phyloP scores from a whole-genome alignment of 2,113 vertebrate species.

The Anoura caudifer region DNA sequence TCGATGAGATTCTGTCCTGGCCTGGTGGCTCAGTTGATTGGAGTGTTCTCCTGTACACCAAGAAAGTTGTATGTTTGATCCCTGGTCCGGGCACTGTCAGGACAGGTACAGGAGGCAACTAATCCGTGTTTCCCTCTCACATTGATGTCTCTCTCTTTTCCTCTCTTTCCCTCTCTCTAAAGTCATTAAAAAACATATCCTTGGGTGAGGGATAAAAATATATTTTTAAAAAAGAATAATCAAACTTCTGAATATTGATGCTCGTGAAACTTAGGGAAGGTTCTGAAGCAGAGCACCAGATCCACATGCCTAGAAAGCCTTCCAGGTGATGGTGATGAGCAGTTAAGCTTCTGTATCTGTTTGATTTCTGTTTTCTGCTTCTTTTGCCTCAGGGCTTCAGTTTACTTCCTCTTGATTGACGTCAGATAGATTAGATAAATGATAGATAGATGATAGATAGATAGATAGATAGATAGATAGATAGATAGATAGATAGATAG shows the following conservation, averaged over 20 bases:
- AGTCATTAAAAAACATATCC: no score
- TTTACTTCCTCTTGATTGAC: neutral
- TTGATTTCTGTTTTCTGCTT: neutral
- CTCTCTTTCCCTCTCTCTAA: no score
- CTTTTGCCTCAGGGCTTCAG: neutral
- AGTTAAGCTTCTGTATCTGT: neutral
- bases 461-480: neutral
- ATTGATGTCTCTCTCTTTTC: no score
- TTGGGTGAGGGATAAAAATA: no score
- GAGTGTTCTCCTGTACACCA: no score
- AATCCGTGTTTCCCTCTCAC: no score
- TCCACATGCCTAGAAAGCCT: neutral
- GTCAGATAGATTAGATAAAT: neutral
- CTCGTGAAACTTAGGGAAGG: neutral
- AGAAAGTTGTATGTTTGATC: no score
- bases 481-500: neutral
- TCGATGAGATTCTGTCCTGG: neutral
- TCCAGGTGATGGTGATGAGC: neutral
- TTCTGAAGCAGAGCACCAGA: neutral
- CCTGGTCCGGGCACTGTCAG: no score
- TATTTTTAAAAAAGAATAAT: no score
- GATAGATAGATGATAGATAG: neutral
- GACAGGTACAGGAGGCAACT: no score
- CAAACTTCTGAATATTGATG: neutral
- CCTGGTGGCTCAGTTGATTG: no score